Evolutionary conservation across 30 jellyfish, hydroid and myxozoan genomes (phyloP).

Genomic region (Pelagia noctiluca): DNA sequence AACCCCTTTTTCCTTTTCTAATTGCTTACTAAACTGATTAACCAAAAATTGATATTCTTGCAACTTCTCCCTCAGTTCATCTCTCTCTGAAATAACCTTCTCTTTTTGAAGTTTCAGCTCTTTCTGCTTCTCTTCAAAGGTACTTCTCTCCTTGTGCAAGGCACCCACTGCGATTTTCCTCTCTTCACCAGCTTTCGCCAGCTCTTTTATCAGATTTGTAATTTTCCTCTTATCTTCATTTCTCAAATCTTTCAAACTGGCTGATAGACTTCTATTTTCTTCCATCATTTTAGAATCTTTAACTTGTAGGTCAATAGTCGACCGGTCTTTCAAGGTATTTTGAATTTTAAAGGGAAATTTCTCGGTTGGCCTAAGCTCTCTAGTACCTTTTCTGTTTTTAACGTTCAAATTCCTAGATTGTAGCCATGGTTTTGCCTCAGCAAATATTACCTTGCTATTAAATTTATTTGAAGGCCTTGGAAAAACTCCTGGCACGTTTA

Average conservation of each 20-base stretch:
- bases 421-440: constrained; percentile 61
- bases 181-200: constrained; percentile 89
- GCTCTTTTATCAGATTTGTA: constrained; percentile 84
- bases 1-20: constrained; percentile 21
- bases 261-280: constrained; percentile 13
- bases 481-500: constrained; percentile 61
- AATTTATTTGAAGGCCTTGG: constrained; percentile 50
- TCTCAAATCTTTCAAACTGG: constrained; percentile 48
- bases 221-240: constrained; percentile 59
- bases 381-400: neutral
- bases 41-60: constrained; percentile 63
- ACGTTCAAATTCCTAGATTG: constrained; percentile 2
- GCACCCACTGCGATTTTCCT: constrained; percentile 65
- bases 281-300: too few relatives aligned
- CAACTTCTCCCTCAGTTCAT: constrained; percentile 60
- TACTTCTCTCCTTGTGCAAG: constrained; percentile 55
- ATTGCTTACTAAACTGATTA: constrained; percentile 53
- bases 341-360: too few relatives aligned
- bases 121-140: constrained; percentile 54
- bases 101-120: constrained; percentile 49
- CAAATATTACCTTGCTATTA: constrained; percentile 19
- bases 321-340: too few relatives aligned
- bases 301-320: too few relatives aligned
- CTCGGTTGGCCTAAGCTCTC: neutral
- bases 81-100: constrained; percentile 59